Base-by-base conservation (phyloP, 2,113 vertebrate species). In the Vimba vimba region DNA sequence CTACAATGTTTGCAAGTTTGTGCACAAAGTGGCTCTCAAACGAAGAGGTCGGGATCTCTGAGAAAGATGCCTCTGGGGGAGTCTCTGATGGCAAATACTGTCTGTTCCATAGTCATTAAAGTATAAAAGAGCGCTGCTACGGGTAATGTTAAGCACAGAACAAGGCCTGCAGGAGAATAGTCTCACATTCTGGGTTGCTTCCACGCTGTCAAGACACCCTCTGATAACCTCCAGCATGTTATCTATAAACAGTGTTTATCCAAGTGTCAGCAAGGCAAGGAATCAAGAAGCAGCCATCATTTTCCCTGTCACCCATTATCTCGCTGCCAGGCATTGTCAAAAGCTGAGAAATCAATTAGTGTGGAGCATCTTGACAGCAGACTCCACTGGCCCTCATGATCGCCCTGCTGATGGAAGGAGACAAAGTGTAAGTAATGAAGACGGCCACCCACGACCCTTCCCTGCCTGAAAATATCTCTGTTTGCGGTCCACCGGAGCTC, bases 231-330 rank as follows among this genome's bases (percentile, higher is more conserved):
- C 52, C 52, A 73, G 82, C 68, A 59, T 59, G 27, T 59, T 73
- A 59, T 83, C 82, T 52, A 74, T 83, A 73, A 73, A 83, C 68
- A 57, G 33, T 83, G 82, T 83, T 83, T 83, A 83, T 83, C 68
- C 33, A 17, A 73, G 68, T 83, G 82, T 83, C 82, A 74, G 50
- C 68, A 59, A 73, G 82, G 68, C 82, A n/a, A 59, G 45, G 80
- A 68, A 69, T 69, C 80, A 52, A 81, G 80, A 36, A 52, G 45
- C 13, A n/a, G 66, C 27, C 33, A 73, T 83, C 50, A 59, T 73
- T 73, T 83, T 74, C 12, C 64, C 81, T 83, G 81, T 73, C 68
- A 57, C 17, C 68, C 50, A 73, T 83, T 83, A 83, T 83, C 66
- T 71, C 30, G 68, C 82, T 83, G 30, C 66, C 50, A 83, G 82